Conservation (phyloP, 2,888 invertebrate genomes). For the Penaeus monodon region DNA sequence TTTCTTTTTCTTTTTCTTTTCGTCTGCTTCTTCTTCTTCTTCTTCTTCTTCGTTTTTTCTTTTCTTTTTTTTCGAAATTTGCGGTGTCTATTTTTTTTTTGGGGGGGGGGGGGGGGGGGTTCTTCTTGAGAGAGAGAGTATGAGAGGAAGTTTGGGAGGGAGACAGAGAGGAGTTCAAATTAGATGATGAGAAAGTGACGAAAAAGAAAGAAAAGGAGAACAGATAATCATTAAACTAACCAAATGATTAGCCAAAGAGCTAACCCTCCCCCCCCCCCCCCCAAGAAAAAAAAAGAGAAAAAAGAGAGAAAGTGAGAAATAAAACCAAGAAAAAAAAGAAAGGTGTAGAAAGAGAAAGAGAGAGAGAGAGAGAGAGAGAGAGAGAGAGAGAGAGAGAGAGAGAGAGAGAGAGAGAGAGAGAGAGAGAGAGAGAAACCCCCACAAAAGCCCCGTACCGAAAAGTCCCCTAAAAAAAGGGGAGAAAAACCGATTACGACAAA, state of each 20-base stretch:
- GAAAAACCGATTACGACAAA: too few species aligned
- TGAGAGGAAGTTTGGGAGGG: background rate
- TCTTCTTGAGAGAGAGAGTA: too few species aligned
- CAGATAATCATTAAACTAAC: background rate
- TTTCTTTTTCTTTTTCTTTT: too few species aligned
- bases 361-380: conserved; percentile 30
- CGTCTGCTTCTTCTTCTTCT: too few species aligned
- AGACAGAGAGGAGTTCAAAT: background rate
- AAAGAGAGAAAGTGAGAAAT: background rate
- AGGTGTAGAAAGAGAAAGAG: conserved; percentile 4
- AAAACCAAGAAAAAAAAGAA: background rate
- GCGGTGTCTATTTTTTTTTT: background rate
- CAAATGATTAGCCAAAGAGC: too few species aligned
- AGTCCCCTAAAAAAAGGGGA: too few species aligned
- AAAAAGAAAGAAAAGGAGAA: background rate
- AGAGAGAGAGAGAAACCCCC: background rate
- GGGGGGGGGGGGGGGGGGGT: background rate
- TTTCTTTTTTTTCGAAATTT: background rate
- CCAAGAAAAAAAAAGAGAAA: conserved; percentile 10
- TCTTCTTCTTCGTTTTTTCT: too few species aligned
- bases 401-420: background rate
- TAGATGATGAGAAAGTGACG: background rate
- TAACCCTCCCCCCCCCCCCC: background rate
- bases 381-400: conserved; percentile 15
- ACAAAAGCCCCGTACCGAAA: too few species aligned